Base-by-base conservation (phyloP, 92 coral and sea anemone species). In the Palythoa caribaeorum region DNA sequence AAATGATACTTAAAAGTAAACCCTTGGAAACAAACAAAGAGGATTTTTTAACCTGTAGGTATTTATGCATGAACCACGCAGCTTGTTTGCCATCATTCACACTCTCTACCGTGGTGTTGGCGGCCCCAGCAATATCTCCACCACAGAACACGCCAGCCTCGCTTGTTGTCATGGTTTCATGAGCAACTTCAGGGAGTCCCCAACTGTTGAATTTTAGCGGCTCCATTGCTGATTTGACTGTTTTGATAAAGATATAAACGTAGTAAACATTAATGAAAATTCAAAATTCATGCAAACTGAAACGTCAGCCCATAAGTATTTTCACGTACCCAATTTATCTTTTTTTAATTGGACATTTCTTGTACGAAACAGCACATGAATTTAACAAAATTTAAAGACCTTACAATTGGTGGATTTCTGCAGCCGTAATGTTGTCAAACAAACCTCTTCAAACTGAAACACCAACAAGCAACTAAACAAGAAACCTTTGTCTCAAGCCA, bases 61-160 rank as follows among this genome's bases (percentile, higher is more conserved):
- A 95, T 73, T 91, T 91, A 89, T 97, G 99, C 88, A 97, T 86
- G 78, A 70, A 73, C 96, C 96, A 92, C 17, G 99, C 98, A 8
- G 99, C 99, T 21, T 92, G 96, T 78, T 97, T 97, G 48, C 99
- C 99, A 92, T 97, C 99, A 73, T 97, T 97, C 40, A 96, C 96
- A 73, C 94, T 88, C 88, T 97, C 99, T 37, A 97, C 99, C 14
- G 99, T 97, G 0, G 99, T 97, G 88, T 95, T 97, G 40, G 99
- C 99, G 17, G 92, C 94, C 13, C 99, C 99, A 8, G 98, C 99
- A 52, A 97, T 73, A 88, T 95, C 99, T 47, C 99, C 99, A 3
- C 99, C 99, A 87, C 98, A 97, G 76, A 92, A 97, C 90, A 97
- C 98, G 11, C 95, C 98, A 5, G 92, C 88, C 28, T 93, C 99